Evolutionary conservation across 1,140 invertebrate genomes (phyloP), one percentile per base, ranked within the genome.

Genomic region (Lasioglossum albipes): DNA sequence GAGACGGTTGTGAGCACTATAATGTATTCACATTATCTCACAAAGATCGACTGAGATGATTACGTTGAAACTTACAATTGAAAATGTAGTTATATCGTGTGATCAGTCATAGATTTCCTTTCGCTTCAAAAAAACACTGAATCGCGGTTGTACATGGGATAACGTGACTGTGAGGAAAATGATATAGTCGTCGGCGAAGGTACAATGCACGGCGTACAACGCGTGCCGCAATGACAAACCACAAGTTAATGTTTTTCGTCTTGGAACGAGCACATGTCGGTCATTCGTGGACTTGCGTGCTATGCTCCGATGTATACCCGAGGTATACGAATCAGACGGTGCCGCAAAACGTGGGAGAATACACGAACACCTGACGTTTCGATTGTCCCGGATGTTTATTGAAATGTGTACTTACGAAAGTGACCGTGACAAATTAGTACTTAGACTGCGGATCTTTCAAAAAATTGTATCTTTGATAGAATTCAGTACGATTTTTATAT

Each of bases 201-300:
- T 66, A 45, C 2, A 57, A 74, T 66, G 31, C 52, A 59, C 62
- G 45, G 13, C 10, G 18, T 73, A 66, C 31, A 64, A 72, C 36
- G 18, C 42, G 70, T 59, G 36, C n/a, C 18, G 57, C 70, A 42
- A 79, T 66, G 70, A 79, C 27, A 74, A 79, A 66, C 62, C 20
- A n/a, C 49, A 74, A 71, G 77, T 79, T 79, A 20, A 74, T 79
- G 66, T 74, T 59, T 79, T 65, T 74, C 22, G 27, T 41, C 36
- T 18, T n/a, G 20, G 41, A 74, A 67, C 45, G 13, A 79, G 5
- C 57, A 79, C 18, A 66, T 73, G 72, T 79, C 61, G 36, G 76
- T 79, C 54, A 57, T 79, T 74, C 41, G 13, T 20, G 62, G 71
- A 66, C 71, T 74, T 74, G 71, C 41, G 71, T 79, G 52, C 27